Evolutionary conservation across 2,797 vertebrate species (phyloP).

Genomic region (Simalia tracyae): DNA sequence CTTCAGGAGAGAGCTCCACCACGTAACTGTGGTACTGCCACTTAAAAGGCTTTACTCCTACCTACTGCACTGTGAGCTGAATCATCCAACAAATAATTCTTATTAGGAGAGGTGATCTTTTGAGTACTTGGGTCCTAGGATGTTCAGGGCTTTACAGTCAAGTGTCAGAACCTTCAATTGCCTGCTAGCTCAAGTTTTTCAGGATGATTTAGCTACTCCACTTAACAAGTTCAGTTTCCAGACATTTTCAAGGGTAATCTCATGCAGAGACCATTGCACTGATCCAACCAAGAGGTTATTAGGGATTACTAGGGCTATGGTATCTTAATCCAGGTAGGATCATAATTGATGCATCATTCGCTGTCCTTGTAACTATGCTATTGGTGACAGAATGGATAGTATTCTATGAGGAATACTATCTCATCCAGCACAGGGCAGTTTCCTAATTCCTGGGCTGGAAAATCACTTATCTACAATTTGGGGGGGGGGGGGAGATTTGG

Average conservation of each 20-base stretch:
- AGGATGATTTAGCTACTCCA: neutral
- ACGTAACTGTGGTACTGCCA: neutral
- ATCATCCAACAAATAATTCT: neutral
- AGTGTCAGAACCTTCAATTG: neutral
- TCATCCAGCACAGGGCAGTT: neutral
- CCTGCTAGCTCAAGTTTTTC: neutral
- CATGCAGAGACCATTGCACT: neutral
- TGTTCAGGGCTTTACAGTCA: too few species aligned
- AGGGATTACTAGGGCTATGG: neutral
- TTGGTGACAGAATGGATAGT: neutral
- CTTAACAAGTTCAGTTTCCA: neutral
- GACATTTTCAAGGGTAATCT: neutral
- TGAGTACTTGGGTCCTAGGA: neutral
- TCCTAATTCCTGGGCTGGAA: neutral
- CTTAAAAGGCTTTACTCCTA: neutral
- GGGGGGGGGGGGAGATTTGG: neutral
- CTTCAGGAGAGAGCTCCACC: neutral
- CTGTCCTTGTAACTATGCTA: neutral
- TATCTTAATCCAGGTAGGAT: neutral
- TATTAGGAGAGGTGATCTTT: neutral
- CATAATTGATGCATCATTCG: neutral
- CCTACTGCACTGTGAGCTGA: neutral
- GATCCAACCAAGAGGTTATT: neutral
- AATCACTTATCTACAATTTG: neutral
- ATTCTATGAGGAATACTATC: neutral